Conservation (phyloP, 2,888 invertebrate genomes). For the Acholoe squamosa region DNA sequence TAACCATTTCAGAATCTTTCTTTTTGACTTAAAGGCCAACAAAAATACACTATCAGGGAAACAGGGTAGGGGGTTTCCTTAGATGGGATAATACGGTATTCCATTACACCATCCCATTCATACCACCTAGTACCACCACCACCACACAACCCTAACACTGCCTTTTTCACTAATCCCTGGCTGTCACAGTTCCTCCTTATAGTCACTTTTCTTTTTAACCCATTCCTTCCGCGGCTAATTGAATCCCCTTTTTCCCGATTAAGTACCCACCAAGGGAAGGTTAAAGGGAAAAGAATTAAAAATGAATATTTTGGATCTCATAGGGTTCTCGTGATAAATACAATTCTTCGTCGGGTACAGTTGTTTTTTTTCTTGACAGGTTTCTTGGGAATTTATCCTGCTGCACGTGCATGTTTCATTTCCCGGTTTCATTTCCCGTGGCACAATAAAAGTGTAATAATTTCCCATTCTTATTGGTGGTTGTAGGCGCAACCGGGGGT, state of each 20-base stretch:
- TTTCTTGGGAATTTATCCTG: background rate
- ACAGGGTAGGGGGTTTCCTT: no score
- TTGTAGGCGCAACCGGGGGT: no score
- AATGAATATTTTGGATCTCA: background rate
- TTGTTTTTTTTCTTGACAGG: background rate
- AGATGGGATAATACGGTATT: no score
- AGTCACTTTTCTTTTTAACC: background rate
- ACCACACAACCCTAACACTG: background rate
- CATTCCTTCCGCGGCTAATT: background rate
- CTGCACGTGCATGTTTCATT: background rate
- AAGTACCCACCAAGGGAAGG: background rate
- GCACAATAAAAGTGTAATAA: no score
- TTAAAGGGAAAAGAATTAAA: background rate
- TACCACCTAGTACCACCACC: no score
- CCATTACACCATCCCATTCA: no score
- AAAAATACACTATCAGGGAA: no score
- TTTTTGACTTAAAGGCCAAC: no score
- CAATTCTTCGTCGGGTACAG: background rate
- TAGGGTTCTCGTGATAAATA: constrained; percentile 6
- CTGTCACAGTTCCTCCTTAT: background rate
- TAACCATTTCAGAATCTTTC: no score
- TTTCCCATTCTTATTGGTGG: no score
- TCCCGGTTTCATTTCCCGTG: background rate
- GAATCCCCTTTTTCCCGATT: constrained; percentile 7
- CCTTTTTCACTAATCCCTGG: background rate